A percentile compares a stretch with the other conserved stretches of the same genome.
These are phyloP conservation scores for Actenoides hombroni DNA, from an alignment of 2,113 vertebrate species.

Conservation along the genomic window DNA sequence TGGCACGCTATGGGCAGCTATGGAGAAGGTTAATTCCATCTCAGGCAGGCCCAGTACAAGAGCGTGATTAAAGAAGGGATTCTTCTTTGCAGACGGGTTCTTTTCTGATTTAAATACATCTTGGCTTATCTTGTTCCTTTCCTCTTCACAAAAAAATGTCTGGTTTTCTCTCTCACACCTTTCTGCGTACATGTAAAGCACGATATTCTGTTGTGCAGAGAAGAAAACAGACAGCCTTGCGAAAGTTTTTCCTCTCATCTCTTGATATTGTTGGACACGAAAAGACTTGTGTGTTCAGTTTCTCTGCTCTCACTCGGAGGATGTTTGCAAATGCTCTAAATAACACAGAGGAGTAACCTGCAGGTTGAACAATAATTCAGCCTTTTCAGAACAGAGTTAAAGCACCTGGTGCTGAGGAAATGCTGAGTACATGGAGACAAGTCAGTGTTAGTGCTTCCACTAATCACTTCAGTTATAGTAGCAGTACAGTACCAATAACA, in stretches of 20 bases:
- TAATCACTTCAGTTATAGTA: not conserved
- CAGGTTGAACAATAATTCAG: not conserved
- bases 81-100: not conserved
- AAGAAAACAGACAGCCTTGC: not conserved
- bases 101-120: not conserved
- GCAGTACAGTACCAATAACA: not conserved
- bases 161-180: not conserved
- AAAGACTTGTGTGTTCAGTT: not conserved
- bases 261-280: not conserved
- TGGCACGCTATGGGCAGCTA: accelerated
- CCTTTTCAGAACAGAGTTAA: not conserved
- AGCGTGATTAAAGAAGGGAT: not conserved
- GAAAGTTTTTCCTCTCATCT: not conserved
- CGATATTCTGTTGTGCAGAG: not conserved
- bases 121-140: not conserved
- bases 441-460: not conserved
- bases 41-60: not conserved
- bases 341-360: not conserved
- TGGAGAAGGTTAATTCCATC: not conserved
- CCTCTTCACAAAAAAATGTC: constrained; percentile 18
- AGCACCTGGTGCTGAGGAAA: not conserved
- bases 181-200: not conserved
- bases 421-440: not conserved
- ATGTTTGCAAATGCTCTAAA: not conserved
- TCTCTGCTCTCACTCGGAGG: not conserved